phyloP scores from a whole-genome alignment of 1,140 invertebrate species.

The Araneus ventricosus region DNA sequence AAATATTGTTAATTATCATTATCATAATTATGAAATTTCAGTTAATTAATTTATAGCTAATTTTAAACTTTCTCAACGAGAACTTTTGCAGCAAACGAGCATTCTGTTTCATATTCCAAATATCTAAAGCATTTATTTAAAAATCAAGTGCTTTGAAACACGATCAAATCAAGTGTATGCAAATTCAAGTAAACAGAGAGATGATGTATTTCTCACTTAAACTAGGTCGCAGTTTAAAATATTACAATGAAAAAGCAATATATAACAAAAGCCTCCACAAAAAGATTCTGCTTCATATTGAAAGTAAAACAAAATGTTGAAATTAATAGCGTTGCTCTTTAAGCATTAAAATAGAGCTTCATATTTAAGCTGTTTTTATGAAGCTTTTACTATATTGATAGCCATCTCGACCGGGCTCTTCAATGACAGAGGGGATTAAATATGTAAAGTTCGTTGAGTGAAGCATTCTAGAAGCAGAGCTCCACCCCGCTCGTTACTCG shows the following conservation, averaged over 20 bases:
- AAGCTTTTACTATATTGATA: conserved; percentile 54
- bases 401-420: conserved; percentile 2
- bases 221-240: not conserved
- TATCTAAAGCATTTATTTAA: not conserved
- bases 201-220: not conserved
- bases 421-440: conserved; percentile 49
- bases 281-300: not conserved
- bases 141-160: not conserved
- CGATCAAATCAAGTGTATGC: not conserved
- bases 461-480: conserved; percentile 17
- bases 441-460: conserved; percentile 56
- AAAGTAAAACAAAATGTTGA: conserved; percentile 50
- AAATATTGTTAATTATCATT: too few species aligned
- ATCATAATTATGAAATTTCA: too few species aligned
- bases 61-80: too few species aligned
- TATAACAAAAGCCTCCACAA: not conserved
- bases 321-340: conserved; percentile 45
- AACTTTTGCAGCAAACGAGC: not conserved
- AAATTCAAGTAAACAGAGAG: not conserved
- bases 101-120: not conserved
- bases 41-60: too few species aligned
- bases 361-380: conserved; percentile 44
- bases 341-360: conserved; percentile 39
- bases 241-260: not conserved
- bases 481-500: not conserved